These are phyloP conservation scores for Melanerpes aurifrons DNA, from an alignment of 2,113 vertebrate species.

Conservation along the genomic window DNA sequence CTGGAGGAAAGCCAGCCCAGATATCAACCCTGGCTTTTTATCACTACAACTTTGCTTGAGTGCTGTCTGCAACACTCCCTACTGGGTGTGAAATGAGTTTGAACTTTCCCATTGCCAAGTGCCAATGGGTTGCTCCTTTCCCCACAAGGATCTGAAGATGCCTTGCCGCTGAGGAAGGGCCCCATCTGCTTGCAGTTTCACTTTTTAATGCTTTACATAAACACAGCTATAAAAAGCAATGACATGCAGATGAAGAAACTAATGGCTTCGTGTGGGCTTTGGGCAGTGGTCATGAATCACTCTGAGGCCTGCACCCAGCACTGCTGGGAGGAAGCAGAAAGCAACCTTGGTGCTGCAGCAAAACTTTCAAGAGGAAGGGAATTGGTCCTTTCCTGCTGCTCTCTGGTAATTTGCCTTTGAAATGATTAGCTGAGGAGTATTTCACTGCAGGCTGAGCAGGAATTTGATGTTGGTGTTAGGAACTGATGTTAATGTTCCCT, in stretches of 20 bases:
- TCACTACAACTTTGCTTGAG: not conserved
- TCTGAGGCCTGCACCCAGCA: not conserved
- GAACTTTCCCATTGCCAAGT: not conserved
- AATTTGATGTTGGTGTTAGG: not conserved
- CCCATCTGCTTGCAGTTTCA: slow-evolving; percentile 32
- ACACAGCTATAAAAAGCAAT: slow-evolving; percentile 48
- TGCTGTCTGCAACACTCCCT: not conserved
- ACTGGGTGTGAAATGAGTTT: not conserved
- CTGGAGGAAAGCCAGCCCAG: not conserved
- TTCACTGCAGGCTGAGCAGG: not conserved
- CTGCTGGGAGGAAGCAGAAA: not conserved
- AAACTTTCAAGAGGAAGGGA: not conserved
- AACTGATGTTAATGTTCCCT: not conserved
- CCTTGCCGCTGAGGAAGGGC: not conserved
- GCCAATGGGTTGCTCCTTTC: not conserved
- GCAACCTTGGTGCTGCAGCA: not conserved
- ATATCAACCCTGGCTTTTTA: not conserved
- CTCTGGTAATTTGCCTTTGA: not conserved
- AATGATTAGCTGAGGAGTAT: not conserved
- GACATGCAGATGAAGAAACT: slow-evolving; percentile 28
- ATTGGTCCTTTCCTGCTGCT: not conserved
- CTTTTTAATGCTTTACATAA: slow-evolving; percentile 39
- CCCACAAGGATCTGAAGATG: not conserved
- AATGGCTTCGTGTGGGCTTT: not conserved
- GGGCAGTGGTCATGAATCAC: not conserved